Conservation (phyloP, 2,797 vertebrate species). For the Neosilurus hyrtlii region DNA sequence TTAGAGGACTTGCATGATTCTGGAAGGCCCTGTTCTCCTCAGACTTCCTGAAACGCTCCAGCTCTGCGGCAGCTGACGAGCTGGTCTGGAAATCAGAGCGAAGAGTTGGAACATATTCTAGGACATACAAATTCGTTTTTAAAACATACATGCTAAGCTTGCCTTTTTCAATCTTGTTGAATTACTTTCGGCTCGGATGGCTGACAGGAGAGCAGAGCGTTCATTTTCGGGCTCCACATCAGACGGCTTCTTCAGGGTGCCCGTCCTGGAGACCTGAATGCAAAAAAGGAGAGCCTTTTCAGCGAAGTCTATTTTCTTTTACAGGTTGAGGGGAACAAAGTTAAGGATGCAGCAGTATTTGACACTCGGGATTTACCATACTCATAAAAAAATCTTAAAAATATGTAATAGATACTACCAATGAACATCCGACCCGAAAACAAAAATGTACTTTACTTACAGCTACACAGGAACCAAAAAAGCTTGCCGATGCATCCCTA, state of each 20-base stretch:
- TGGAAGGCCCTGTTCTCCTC: constrained; percentile 49
- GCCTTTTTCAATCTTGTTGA: constrained; percentile 82
- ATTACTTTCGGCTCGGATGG: constrained; percentile 82
- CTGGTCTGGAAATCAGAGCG: constrained; percentile 72
- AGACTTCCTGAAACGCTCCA: constrained; percentile 69
- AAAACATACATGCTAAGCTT: constrained; percentile 40
- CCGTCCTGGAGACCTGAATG: constrained; percentile 70
- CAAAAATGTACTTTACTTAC: background rate
- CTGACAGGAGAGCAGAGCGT: constrained; percentile 83
- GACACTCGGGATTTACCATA: background rate
- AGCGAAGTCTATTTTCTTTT: too few species aligned
- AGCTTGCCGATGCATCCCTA: background rate
- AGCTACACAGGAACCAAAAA: background rate
- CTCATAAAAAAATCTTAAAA: background rate
- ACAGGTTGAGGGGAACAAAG: background rate
- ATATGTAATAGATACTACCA: too few species aligned
- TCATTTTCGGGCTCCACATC: constrained; percentile 76
- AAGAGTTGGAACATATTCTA: constrained; percentile 28
- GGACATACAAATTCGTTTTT: too few species aligned
- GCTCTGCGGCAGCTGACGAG: constrained; percentile 80
- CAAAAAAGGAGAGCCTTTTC: background rate
- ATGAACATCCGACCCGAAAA: background rate
- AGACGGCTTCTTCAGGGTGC: constrained; percentile 61
- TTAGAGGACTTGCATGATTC: constrained; percentile 45
- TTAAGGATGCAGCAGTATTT: background rate